Evolutionary conservation across 2,888 invertebrate genomes (phyloP), one percentile per base, ranked within the genome.

Genomic region (Myathropa florea): DNA sequence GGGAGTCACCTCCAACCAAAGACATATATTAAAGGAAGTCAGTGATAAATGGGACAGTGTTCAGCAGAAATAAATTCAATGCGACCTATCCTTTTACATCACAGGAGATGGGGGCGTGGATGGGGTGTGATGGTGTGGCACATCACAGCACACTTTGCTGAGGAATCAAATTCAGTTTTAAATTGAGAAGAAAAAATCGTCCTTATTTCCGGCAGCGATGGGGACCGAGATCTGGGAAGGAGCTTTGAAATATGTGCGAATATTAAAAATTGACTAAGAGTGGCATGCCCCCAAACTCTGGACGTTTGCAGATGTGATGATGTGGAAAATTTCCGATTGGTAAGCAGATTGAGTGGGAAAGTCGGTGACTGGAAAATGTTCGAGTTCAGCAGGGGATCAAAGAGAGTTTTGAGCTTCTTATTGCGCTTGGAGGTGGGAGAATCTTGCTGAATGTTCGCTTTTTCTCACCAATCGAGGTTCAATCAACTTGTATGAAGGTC

Each of bases 1-100:
- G 60, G 67, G 60, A 53, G 59, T 30, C 46, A 24, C 46, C n/a
- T 14, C 28, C 1, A 23, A 18, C 23, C 4, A 3, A 2, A 12
- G 21, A 33, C 26, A 60, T 53, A 26, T 23, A 33, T 53, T 61
- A 60, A 67, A 55, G 39, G 70, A 65, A 78, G 68, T 73, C 63
- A 75, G 64, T 83, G 83, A 83, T 83, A 79, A 79, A 83, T 83
- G 79, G 79, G 60, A 64, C 70, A 83, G 36, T 64, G 73, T 73
- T 83, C 60, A 70, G 64, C 53, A 68, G 64, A 78, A 39, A 78
- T 78, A 77, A 77, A 68, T 77, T 61, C 53, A 68, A 30, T 67
- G 67, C 28, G 39, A 75, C 53, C 6, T 33, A 12, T 53, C 53
- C 14, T 24, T 72, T 53, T 39, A 12, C 10, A 3, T 36, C 36